These are phyloP conservation scores for Furcifer pardalis DNA, from an alignment of 2,797 vertebrate species.

Conservation along the genomic window DNA sequence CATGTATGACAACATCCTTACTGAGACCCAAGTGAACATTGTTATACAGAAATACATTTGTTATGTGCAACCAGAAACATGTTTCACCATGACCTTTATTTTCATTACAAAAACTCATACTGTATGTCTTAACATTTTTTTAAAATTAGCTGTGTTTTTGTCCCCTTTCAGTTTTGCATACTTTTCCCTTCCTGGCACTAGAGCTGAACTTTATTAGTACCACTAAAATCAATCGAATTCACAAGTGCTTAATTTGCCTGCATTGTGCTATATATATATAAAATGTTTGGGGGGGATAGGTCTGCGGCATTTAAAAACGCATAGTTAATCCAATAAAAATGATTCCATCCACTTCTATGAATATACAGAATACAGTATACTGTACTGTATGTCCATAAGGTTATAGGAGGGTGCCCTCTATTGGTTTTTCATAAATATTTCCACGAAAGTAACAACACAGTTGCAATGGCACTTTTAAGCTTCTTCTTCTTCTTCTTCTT, in stretches of 20 bases:
- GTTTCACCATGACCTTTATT: neutral
- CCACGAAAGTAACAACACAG: neutral
- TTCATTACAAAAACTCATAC: neutral
- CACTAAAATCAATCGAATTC: neutral
- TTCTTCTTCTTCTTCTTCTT: too few species aligned
- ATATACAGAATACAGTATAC: too few species aligned
- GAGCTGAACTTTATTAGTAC: neutral
- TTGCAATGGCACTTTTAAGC: neutral
- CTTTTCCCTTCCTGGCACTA: too few species aligned
- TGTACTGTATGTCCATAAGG: neutral
- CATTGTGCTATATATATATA: too few species aligned
- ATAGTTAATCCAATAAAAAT: neutral
- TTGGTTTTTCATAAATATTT: slow-evolving; percentile 2
- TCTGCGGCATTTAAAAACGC: neutral
- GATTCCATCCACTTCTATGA: neutral
- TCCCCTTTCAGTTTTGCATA: neutral
- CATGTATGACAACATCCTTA: neutral
- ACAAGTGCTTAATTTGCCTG: neutral
- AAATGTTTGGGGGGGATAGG: too few species aligned
- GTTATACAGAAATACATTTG: neutral
- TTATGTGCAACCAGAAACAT: neutral
- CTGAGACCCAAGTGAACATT: too few species aligned
- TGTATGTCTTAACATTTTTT: neutral
- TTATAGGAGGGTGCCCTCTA: slow-evolving; percentile 9
- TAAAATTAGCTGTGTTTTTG: neutral